These are phyloP conservation scores for Tiliqua scincoides DNA, from an alignment of 2,113 vertebrate genomes.

Conservation along the genomic window DNA sequence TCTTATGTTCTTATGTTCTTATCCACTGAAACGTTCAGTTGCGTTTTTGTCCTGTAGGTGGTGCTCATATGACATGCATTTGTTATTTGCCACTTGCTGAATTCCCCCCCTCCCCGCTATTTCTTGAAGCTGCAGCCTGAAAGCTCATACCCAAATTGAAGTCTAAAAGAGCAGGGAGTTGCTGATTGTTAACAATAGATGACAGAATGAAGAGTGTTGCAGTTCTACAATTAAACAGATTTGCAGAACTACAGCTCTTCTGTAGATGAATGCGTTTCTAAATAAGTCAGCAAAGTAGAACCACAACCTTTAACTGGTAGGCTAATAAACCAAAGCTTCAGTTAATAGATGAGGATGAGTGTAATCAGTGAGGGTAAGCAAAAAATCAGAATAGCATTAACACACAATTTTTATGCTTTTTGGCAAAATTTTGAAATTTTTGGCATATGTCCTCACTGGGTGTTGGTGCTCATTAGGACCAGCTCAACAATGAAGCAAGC, in stretches of 20 bases:
- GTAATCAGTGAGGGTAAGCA: background rate
- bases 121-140: background rate
- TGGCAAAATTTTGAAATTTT: background rate
- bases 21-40: background rate
- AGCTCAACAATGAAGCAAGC: too few relatives aligned
- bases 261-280: background rate
- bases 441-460: conserved; percentile 3
- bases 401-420: background rate
- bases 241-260: background rate
- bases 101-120: background rate
- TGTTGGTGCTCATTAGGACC: too few relatives aligned
- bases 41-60: conserved; percentile 72
- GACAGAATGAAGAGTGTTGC: background rate
- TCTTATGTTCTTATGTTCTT: too few relatives aligned
- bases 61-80: conserved; percentile 60
- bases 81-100: conserved; percentile 12
- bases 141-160: background rate
- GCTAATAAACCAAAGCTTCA: background rate
- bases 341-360: background rate
- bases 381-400: background rate
- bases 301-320: background rate
- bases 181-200: background rate
- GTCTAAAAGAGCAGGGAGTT: background rate
- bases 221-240: background rate
- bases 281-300: background rate